phyloP scores from a whole-genome alignment of 2,797 vertebrate genomes.

The Takifugu rubripes region DNA sequence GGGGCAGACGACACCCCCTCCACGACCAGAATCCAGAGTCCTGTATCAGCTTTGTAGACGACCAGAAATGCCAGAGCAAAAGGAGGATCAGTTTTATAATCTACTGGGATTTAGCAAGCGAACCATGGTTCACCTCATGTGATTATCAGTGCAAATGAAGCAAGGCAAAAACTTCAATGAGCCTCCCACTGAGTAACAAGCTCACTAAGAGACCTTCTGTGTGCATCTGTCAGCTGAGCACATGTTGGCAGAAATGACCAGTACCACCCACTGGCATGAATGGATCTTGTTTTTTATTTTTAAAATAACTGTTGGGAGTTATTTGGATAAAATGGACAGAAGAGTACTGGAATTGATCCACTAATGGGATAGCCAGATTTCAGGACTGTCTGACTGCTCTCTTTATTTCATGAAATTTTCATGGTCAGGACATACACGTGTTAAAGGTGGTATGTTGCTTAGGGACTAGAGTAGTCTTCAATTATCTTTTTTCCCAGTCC shows the following conservation, averaged over 20 bases:
- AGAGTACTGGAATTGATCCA: constrained; percentile 21
- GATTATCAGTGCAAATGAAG: constrained; percentile 73
- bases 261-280: constrained; percentile 47
- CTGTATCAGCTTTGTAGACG: constrained; percentile 36
- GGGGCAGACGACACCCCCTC: constrained; percentile 38
- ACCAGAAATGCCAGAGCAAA: constrained; percentile 40
- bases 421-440: neutral
- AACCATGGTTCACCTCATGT: constrained; percentile 54
- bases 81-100: constrained; percentile 59
- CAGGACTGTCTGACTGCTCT: neutral
- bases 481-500: constrained; percentile 1
- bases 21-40: constrained; percentile 31
- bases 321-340: constrained; percentile 23
- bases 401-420: constrained; percentile 14
- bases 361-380: constrained; percentile 23
- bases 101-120: constrained; percentile 49
- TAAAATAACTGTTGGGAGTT: constrained; percentile 26
- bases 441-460: constrained; percentile 13
- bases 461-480: constrained; percentile 4
- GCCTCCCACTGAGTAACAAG: constrained; percentile 58
- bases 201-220: constrained; percentile 44
- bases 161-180: constrained; percentile 61
- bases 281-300: neutral
- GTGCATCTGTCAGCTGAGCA: constrained; percentile 55
- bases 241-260: constrained; percentile 43